Conservation (phyloP, 1,140 invertebrate genomes). For the Orussus abietinus region DNA sequence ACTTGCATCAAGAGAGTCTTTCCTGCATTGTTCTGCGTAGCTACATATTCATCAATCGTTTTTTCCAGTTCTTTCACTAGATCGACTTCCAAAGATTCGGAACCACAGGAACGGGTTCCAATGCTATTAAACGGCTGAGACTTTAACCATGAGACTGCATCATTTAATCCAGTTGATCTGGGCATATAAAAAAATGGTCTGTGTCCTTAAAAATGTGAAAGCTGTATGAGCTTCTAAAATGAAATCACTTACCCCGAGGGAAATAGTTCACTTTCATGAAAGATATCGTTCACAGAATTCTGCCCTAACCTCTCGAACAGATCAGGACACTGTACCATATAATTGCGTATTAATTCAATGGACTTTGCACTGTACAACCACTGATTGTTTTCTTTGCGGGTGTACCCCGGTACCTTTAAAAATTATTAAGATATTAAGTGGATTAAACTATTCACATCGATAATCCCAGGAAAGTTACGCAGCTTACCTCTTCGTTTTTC, state of each 20-base stretch:
- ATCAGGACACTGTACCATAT: conserved; percentile 69
- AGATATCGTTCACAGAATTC: conserved; percentile 56
- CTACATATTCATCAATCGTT: conserved; percentile 51
- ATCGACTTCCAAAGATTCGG: conserved; percentile 65
- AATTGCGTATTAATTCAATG: conserved; percentile 66
- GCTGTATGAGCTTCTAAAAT: neutral
- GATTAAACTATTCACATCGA: conserved; percentile 6
- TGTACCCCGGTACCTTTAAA: conserved; percentile 75
- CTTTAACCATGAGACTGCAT: conserved; percentile 69
- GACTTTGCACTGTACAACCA: conserved; percentile 84
- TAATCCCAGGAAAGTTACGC: conserved; percentile 16
- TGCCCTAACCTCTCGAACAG: conserved; percentile 64
- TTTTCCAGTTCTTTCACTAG: conserved; percentile 63
- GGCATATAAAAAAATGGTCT: too few species aligned
- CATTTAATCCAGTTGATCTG: conserved; percentile 60
- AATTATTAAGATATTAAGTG: conserved; percentile 5
- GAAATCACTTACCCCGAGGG: conserved; percentile 48
- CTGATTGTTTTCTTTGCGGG: conserved; percentile 63
- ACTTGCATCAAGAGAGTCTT: conserved; percentile 68
- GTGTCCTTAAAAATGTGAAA: conserved; percentile 17
- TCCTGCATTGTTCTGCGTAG: conserved; percentile 26
- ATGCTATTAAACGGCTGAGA: conserved; percentile 60
- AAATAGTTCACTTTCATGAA: conserved; percentile 66
- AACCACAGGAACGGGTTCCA: conserved; percentile 62
- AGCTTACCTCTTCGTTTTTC: conserved; percentile 62